Conservation (phyloP, 2,888 invertebrate genomes). For the Dolichomitus sp. region DNA sequence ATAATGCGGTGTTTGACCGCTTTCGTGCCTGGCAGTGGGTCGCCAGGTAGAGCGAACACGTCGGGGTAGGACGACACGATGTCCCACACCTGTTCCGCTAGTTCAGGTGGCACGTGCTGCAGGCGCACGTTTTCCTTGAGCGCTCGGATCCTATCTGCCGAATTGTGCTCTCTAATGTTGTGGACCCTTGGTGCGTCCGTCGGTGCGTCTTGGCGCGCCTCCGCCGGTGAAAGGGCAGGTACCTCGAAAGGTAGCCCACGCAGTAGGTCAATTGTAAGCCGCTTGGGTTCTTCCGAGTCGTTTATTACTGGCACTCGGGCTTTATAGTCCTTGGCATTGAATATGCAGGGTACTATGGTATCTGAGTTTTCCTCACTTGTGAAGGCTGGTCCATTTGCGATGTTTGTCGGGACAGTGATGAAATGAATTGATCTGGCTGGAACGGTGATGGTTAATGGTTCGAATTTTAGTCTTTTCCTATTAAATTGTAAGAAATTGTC, state of each 20-base stretch:
- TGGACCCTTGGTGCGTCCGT: neutral
- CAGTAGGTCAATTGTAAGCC: constrained; percentile 1
- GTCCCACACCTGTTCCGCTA: constrained; percentile 23
- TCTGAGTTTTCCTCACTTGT: constrained; percentile 24
- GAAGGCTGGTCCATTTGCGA: constrained; percentile 1
- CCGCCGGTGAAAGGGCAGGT: neutral
- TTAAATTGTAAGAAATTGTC: neutral
- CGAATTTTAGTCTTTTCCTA: neutral
- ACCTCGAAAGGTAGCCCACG: neutral
- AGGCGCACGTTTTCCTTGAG: neutral
- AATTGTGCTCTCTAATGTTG: neutral
- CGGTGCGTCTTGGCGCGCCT: constrained; percentile 20
- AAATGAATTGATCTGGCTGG: constrained; percentile 17
- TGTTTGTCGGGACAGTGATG: neutral
- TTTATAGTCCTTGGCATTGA: constrained; percentile 25
- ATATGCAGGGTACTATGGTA: constrained; percentile 6
- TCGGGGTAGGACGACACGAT: constrained; percentile 17
- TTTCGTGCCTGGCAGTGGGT: constrained; percentile 21
- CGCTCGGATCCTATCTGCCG: neutral
- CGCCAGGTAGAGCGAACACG: constrained; percentile 23
- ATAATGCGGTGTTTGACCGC: constrained; percentile 23
- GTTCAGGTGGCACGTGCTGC: neutral
- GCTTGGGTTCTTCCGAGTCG: constrained; percentile 29
- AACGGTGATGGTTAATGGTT: neutral
- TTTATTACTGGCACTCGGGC: constrained; percentile 35